Evolutionary conservation across 2,888 invertebrate genomes (phyloP).

Genomic region (Catocala nupta): DNA sequence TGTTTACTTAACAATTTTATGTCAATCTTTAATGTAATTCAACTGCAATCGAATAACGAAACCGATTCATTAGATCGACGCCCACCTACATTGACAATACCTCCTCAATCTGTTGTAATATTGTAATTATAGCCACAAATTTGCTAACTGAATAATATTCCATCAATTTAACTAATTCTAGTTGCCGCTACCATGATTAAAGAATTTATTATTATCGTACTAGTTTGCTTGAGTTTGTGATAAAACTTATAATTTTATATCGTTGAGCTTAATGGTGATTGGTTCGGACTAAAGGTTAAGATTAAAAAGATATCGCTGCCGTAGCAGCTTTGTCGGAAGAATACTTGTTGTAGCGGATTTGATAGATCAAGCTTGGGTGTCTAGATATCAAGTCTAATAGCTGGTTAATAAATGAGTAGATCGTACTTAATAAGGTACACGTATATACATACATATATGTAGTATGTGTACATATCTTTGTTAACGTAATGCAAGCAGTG

Average conservation of each 20-base stretch:
- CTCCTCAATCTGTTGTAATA: slow-evolving; percentile 38
- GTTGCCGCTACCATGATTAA: slow-evolving; percentile 21
- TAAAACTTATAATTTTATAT: slow-evolving; percentile 30
- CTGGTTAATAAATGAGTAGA: no score
- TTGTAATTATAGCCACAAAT: slow-evolving; percentile 44
- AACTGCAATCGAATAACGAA: slow-evolving; percentile 37
- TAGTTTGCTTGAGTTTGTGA: slow-evolving; percentile 9
- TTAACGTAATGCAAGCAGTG: no score
- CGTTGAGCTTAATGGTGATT: slow-evolving; percentile 13
- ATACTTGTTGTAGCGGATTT: no score
- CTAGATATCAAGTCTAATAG: no score
- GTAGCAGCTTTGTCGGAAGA: no score
- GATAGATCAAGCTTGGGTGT: no score
- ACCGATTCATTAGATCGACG: slow-evolving; percentile 48
- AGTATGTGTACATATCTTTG: no score
- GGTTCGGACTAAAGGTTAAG: not conserved
- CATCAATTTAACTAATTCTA: slow-evolving; percentile 40
- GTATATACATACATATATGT: no score
- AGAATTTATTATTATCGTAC: slow-evolving; percentile 34
- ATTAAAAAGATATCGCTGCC: no score
- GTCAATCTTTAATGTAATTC: slow-evolving; percentile 42
- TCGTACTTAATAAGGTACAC: no score
- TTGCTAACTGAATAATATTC: slow-evolving; percentile 46
- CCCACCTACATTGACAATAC: slow-evolving; percentile 48
- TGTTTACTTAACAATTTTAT: slow-evolving; percentile 37